Percentiles rank a stretch among this genome's conserved stretches.
phyloP scores from a whole-genome alignment of 1,140 invertebrate species.

The Trinorchestia longiramus region DNA sequence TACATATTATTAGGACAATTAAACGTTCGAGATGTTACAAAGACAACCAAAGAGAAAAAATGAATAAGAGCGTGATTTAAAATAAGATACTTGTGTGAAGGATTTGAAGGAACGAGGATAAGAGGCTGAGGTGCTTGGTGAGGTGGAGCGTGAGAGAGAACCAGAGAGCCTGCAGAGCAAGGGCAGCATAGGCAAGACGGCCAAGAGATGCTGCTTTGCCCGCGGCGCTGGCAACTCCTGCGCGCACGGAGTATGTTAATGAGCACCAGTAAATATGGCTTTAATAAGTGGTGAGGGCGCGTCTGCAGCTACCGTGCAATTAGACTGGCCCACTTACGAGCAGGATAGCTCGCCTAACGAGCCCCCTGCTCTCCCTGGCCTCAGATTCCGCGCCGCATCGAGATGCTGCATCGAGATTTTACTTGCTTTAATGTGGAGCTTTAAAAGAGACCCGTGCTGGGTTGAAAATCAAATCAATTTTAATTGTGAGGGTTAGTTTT shows the following conservation, averaged over 20 bases:
- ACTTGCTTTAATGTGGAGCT: not conserved
- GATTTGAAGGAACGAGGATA: not conserved
- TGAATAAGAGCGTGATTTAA: not conserved
- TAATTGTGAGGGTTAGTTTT: not conserved
- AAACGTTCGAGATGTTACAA: not conserved
- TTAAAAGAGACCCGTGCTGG: not conserved
- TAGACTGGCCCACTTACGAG: conserved; percentile 39
- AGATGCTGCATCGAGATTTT: not conserved
- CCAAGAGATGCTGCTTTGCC: conserved; percentile 3
- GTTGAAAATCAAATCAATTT: not conserved
- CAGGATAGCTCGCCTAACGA: conserved; percentile 20
- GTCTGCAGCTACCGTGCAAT: conserved; percentile 49
- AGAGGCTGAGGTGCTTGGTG: not conserved
- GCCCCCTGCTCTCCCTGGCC: not conserved
- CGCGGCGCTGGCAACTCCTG: not conserved
- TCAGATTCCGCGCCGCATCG: conserved; percentile 12
- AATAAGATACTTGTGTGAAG: not conserved
- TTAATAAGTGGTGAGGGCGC: conserved; percentile 45
- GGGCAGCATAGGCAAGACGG: not conserved
- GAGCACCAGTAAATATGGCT: conserved; percentile 37
- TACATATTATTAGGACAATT: too few relatives aligned
- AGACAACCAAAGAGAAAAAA: not conserved
- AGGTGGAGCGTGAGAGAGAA: not conserved
- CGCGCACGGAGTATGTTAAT: conserved; percentile 47
- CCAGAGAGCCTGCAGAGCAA: not conserved